Base-by-base conservation (phyloP, 1,140 invertebrate genomes). In the Hyphantria cunea region DNA sequence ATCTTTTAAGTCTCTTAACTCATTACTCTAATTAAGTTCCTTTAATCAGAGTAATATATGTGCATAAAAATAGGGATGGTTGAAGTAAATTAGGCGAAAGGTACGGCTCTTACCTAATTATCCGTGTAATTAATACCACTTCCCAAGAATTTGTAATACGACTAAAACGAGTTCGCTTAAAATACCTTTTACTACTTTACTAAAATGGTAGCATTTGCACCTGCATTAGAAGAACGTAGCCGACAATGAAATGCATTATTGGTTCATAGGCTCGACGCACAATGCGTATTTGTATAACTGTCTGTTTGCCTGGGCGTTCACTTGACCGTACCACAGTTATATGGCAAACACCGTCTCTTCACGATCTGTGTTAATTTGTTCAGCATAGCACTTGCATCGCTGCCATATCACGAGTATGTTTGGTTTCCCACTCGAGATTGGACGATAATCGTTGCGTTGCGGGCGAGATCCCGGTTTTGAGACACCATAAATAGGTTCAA, bases 221-320 rank as follows among this genome's bases (percentile, higher is more conserved):
- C 72, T 79, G 62, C 73, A 71, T 77, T 74, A 78, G 74, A 76
- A 66, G 78, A 80, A 76, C 64, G 58, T 64, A 59, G 67, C 77
- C 78, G 78, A 82, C 83, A 86, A 86, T 82, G 81, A 79, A 74
- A 83, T 76, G 84, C 82, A 80, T 82, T 87, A 84, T 86, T 83
- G 76, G 73, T 82, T 52, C 66, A 76, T 67, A 74, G 74, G 75
- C 72, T 64, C 64, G 68, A 70, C 69, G 66, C 69, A 79, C 78
- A 80, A 80, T 81, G 75, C 70, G 34, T 89, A 80, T 89, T 87
- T 86, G 76, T 72, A 70, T 87, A 89, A 89, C 86, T 87, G 86
- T 86, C 47, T 52, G 64, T 33, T 54, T 63, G 69, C 70, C 68
- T 76, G 72, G 76, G 72, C 81, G 78, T 81, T 73, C 80, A 78